Evolutionary conservation across 37 sponge, comb jelly and placozoan genomes (phyloP).

Genomic region (Hormiphora californensis): DNA sequence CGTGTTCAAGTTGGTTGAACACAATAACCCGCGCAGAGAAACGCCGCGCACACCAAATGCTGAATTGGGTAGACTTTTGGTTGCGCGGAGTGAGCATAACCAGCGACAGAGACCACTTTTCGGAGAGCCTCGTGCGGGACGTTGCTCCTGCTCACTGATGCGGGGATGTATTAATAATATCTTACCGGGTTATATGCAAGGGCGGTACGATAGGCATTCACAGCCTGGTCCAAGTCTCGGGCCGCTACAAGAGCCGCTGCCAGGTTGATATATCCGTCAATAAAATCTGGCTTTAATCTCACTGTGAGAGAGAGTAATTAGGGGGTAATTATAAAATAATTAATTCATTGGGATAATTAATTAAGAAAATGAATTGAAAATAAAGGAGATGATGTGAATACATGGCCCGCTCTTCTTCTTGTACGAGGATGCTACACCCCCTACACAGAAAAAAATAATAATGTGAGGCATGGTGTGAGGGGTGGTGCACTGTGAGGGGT

Average conservation of each 20-base stretch:
- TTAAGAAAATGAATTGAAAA: no score
- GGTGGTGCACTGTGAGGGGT: no score
- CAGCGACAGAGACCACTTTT: background rate
- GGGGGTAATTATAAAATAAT: no score
- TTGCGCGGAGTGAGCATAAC: background rate
- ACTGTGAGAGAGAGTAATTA: conserved; percentile 43
- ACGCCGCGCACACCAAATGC: conserved; percentile 6
- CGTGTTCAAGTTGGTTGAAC: no score
- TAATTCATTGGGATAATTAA: no score
- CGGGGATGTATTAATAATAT: background rate
- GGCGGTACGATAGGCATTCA: conserved; percentile 90
- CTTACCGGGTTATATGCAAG: conserved; percentile 92
- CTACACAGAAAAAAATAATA: no score
- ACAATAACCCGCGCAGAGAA: no score
- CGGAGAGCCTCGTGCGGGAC: background rate
- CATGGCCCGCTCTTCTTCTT: no score
- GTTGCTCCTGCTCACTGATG: background rate
- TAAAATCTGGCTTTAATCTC: conserved; percentile 90
- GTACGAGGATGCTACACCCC: no score
- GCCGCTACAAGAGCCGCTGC: conserved; percentile 96
- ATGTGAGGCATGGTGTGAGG: no score
- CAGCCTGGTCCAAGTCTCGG: conserved; percentile 85
- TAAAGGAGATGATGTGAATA: no score
- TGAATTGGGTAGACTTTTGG: background rate
- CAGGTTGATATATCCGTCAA: conserved; percentile 97